Percentiles rank a stretch among this genome's conserved stretches.
Conservation (phyloP, 1,140 invertebrate genomes). For the Mizuhopecten yessoensis region DNA sequence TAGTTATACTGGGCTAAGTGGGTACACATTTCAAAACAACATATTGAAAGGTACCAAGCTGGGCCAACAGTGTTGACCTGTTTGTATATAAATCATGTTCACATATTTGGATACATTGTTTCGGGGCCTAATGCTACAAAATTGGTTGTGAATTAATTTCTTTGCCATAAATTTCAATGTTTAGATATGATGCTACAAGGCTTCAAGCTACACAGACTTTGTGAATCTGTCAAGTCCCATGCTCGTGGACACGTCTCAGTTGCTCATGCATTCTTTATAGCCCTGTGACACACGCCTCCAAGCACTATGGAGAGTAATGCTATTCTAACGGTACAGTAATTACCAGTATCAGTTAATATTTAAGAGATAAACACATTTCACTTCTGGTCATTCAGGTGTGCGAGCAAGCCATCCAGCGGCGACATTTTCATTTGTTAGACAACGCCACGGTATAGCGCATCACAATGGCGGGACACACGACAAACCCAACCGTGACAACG, state of each 20-base stretch:
- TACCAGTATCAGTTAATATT: not conserved
- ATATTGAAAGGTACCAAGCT: too few species aligned
- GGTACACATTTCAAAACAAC: too few species aligned
- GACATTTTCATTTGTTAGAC: not conserved
- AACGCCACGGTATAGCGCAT: not conserved
- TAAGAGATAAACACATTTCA: conserved; percentile 9
- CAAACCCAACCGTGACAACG: not conserved
- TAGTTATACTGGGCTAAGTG: too few species aligned
- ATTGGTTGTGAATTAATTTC: too few species aligned
- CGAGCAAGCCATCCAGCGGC: not conserved
- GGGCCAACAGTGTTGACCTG: too few species aligned
- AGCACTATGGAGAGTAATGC: not conserved
- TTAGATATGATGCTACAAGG: too few species aligned
- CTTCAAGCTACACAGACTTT: too few species aligned
- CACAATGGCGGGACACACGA: not conserved
- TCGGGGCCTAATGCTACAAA: too few species aligned
- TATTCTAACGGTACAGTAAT: conserved; percentile 25
- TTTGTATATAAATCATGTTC: too few species aligned
- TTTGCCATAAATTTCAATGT: too few species aligned
- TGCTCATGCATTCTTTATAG: not conserved
- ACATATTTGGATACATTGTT: too few species aligned
- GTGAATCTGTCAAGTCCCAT: too few species aligned
- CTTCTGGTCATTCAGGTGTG: not conserved
- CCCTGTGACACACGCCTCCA: not conserved
- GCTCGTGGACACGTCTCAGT: not conserved